These are phyloP conservation scores for Acrocyrtus sp. DNA, from an alignment of 2,888 invertebrate genomes.

Conservation along the genomic window DNA sequence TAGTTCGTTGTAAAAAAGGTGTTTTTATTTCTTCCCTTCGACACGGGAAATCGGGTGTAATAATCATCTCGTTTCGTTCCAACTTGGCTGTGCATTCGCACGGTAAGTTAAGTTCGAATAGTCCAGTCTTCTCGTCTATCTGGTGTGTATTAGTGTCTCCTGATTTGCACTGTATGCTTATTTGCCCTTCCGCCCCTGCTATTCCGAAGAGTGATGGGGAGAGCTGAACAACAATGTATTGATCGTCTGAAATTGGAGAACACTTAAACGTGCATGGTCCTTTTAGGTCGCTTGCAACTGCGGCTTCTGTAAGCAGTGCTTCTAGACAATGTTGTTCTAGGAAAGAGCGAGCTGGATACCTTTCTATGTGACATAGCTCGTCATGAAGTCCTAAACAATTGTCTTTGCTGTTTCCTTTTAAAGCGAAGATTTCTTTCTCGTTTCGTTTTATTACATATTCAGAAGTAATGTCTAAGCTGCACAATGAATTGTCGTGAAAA, in stretches of 20 bases:
- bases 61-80: neutral
- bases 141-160: neutral
- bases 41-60: neutral
- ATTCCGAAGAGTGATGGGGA: neutral
- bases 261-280: neutral
- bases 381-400: neutral
- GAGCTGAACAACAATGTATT: neutral
- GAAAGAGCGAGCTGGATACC: neutral
- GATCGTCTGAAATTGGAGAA: neutral
- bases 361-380: neutral
- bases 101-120: neutral
- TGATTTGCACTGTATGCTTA: neutral
- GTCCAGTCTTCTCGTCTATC: neutral
- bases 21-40: too few species aligned
- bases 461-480: neutral
- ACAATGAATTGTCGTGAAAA: neutral
- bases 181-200: neutral
- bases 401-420: neutral
- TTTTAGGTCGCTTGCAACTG: neutral
- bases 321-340: neutral
- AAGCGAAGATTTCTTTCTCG: neutral
- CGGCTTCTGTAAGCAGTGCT: neutral
- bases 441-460: neutral
- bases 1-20: neutral
- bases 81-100: neutral